These are phyloP conservation scores for Graphium colonna DNA, from an alignment of 2,888 invertebrate genomes.

Conservation along the genomic window DNA sequence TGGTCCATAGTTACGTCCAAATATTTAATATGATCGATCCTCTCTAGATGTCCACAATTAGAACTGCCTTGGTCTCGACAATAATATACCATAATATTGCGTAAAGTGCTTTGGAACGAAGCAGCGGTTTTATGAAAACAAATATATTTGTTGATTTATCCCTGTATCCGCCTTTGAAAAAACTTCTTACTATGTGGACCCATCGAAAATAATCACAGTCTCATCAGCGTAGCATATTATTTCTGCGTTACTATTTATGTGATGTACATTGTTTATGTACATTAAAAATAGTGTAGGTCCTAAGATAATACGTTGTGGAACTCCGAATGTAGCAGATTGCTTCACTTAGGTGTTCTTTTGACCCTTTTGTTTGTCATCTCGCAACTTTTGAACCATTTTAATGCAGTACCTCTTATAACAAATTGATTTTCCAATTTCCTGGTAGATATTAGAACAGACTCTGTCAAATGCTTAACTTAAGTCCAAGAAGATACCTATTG, in stretches of 20 bases:
- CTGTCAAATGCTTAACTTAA: slow-evolving; percentile 8
- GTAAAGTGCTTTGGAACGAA: not conserved
- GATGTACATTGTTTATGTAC: slow-evolving; percentile 16
- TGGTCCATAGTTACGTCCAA: slow-evolving; percentile 9
- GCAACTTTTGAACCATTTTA: slow-evolving; percentile 14
- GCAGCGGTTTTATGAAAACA: slow-evolving; percentile 18
- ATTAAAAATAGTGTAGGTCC: slow-evolving; percentile 24
- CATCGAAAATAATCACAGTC: slow-evolving; percentile 19
- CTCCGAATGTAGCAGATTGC: not conserved
- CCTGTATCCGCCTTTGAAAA: slow-evolving; percentile 11
- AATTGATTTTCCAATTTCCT: slow-evolving; percentile 11
- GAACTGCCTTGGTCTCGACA: not conserved
- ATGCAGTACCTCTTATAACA: slow-evolving; percentile 16
- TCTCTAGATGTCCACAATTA: not conserved
- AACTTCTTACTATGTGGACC: slow-evolving; percentile 12
- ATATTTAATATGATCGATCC: slow-evolving; percentile 5
- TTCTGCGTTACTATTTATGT: slow-evolving; percentile 1
- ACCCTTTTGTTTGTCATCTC: not conserved
- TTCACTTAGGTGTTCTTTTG: not conserved
- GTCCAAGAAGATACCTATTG: slow-evolving; percentile 20
- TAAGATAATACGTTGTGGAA: slow-evolving; percentile 17
- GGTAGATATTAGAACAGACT: slow-evolving; percentile 4
- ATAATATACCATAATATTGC: slow-evolving; percentile 9
- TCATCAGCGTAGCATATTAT: slow-evolving; percentile 26
- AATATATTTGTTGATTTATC: slow-evolving; percentile 15